Base-by-base conservation (phyloP, 1,140 invertebrate species). In the Varroa destructor region DNA sequence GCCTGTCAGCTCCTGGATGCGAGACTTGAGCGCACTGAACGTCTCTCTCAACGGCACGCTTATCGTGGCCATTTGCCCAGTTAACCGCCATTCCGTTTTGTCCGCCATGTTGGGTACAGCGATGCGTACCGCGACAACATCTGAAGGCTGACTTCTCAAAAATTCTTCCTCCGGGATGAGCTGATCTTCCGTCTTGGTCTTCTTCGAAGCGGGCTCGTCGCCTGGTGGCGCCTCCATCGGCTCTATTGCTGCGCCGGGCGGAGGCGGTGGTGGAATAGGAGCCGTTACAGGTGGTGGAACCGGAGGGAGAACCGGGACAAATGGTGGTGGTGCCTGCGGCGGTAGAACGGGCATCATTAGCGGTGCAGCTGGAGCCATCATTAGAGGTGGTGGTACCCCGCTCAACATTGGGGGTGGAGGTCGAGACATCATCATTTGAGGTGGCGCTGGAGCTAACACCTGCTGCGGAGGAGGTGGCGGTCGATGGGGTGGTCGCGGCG, bases 11-110 rank as follows among this genome's bases (percentile, higher is more conserved):
- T 97, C 90, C 77, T 93, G 89, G 72, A 98, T 84, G 77, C 89
- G 88, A 1, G 87, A 86, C 81, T 98, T 99, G 67, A 99, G 84
- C 37, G 87, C 87, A 72, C 73, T 74, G 76, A 85, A 82, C 1
- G 85, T 84, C 74, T 97, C 90, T 5, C 85, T 85, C 5, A 93
- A 81, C 55, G 90, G 86, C 74, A 98, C 78, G 1, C 86, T 87
- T 42, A 95, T 83, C 36, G 83, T 84, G 64, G 98, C 80, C 58
- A 86, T 84, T 79, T 97, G 93, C 0, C 96, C 96, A 79, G 89
- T 90, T n/a, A 98, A 82, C 75, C 91, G 90, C 93, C 93, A 97
- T 84, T 98, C 95, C 0, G 89, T 81, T 77, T 96, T 95, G 75
- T 97, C 92, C 0, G 87, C 83, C 77, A 88, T 84, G 51, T 78